Percentiles rank a stretch among this genome's conserved stretches.
Conservation (phyloP, 2,888 invertebrate species). For the Netelia fuscicornis region DNA sequence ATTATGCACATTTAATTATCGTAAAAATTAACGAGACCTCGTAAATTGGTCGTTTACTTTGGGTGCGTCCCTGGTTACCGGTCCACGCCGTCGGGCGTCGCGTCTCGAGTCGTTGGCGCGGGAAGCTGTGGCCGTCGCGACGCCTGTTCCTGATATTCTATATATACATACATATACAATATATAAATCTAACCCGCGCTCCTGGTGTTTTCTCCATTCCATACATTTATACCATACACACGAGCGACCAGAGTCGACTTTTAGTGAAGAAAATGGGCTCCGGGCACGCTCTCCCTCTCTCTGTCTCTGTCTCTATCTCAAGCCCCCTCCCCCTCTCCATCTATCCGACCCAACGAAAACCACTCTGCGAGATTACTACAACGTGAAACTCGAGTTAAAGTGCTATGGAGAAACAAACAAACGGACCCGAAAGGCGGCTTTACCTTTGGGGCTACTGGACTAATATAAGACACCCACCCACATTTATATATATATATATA, state of each 20-base stretch:
- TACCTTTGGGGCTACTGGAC: constrained; percentile 48
- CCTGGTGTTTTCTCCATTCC: constrained; percentile 15
- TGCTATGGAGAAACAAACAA: constrained; percentile 67
- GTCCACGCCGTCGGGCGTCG: constrained; percentile 37
- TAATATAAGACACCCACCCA: neutral
- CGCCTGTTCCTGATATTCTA: constrained; percentile 23
- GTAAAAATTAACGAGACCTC: constrained; percentile 69
- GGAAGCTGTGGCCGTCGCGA: constrained; percentile 53
- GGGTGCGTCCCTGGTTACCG: constrained; percentile 25
- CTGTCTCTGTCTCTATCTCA: too few relatives aligned
- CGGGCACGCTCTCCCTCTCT: constrained; percentile 30
- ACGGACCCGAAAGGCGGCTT: constrained; percentile 63
- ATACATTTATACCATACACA: neutral
- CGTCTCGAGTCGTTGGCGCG: constrained; percentile 59
- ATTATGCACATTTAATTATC: constrained; percentile 76
- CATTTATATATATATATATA: constrained; percentile 9
- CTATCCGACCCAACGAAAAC: constrained; percentile 57
- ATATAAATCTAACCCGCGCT: constrained; percentile 17
- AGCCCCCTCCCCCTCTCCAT: neutral
- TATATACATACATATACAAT: neutral
- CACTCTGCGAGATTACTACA: constrained; percentile 75
- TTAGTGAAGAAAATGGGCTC: constrained; percentile 52
- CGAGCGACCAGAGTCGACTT: constrained; percentile 42
- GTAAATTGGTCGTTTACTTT: constrained; percentile 70
- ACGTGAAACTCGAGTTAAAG: constrained; percentile 67